Conservation (phyloP, 2,888 invertebrate species). For the Lochmaea capreae region DNA sequence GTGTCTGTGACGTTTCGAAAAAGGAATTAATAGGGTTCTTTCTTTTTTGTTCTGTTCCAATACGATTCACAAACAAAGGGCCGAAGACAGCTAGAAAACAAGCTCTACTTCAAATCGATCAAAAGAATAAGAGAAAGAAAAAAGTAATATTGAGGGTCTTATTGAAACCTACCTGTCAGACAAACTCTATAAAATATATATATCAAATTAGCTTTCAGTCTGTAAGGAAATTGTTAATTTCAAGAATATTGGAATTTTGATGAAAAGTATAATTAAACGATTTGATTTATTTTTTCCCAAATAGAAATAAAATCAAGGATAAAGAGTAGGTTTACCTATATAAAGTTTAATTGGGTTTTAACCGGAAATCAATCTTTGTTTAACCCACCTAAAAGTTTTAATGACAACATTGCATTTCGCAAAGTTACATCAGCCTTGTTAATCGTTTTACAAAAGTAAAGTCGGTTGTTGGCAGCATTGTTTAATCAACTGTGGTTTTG, state of each 20-base stretch:
- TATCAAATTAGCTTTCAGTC: conserved; percentile 4
- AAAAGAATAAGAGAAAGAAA: not conserved
- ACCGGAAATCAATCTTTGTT: not conserved
- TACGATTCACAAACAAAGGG: conserved; percentile 7
- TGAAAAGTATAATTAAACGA: no score
- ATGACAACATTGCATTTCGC: conserved; percentile 11
- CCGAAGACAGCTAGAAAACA: not conserved
- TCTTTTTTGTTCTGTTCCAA: conserved; percentile 4
- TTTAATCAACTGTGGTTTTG: conserved; percentile 13
- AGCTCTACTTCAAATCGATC: not conserved
- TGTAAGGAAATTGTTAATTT: not conserved
- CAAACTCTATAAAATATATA: not conserved
- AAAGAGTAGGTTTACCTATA: not conserved
- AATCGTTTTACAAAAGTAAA: conserved; percentile 11
- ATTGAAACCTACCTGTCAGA: conserved; percentile 12
- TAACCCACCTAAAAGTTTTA: conserved; percentile 13
- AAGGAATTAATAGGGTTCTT: conserved; percentile 3
- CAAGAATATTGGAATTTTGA: not conserved
- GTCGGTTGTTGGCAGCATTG: conserved; percentile 6
- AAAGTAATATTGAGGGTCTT: not conserved
- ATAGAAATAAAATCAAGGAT: no score
- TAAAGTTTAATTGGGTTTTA: not conserved
- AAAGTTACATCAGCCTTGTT: conserved; percentile 8
- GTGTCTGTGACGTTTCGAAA: not conserved
- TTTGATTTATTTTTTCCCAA: no score